phyloP scores from a whole-genome alignment of 2,888 invertebrate genomes.

The Acrobasis consociella region DNA sequence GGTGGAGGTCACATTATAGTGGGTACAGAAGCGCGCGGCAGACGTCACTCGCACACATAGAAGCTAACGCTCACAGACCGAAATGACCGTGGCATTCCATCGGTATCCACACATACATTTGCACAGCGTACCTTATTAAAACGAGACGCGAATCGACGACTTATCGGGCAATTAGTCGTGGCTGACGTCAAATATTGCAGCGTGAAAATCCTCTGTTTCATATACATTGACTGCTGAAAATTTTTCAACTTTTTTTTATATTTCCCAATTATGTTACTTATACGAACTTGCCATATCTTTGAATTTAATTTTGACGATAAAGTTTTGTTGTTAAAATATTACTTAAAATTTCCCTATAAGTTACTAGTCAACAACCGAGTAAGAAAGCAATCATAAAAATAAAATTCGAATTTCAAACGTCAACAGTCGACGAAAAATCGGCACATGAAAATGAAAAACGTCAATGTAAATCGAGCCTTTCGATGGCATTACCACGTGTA shows the following conservation, averaged over 20 bases:
- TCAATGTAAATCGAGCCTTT: slow-evolving; percentile 53
- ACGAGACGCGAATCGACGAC: slow-evolving; percentile 82
- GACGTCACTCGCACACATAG: slow-evolving; percentile 77
- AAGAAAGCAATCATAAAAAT: background rate
- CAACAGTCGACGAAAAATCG: slow-evolving; percentile 30
- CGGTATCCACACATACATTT: slow-evolving; percentile 73
- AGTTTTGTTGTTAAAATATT: background rate
- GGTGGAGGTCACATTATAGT: slow-evolving; percentile 47
- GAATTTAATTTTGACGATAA: background rate
- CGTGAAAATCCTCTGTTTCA: slow-evolving; percentile 53
- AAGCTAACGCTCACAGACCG: slow-evolving; percentile 50
- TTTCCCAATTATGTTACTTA: background rate
- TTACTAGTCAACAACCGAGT: background rate
- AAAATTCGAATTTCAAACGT: slow-evolving; percentile 26
- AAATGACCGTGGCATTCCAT: slow-evolving; percentile 80
- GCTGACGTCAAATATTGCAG: slow-evolving; percentile 68
- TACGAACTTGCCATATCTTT: background rate
- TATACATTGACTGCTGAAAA: slow-evolving; percentile 60
- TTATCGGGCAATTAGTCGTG: slow-evolving; percentile 82
- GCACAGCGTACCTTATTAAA: slow-evolving; percentile 80
- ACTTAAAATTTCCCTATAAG: background rate
- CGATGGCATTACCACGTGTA: slow-evolving; percentile 34
- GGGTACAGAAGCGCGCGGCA: slow-evolving; percentile 68
- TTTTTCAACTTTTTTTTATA: background rate
- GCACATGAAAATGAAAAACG: slow-evolving; percentile 40